Conservation (phyloP, 2,797 vertebrate genomes). For the Arnoldichthys spilopterus region DNA sequence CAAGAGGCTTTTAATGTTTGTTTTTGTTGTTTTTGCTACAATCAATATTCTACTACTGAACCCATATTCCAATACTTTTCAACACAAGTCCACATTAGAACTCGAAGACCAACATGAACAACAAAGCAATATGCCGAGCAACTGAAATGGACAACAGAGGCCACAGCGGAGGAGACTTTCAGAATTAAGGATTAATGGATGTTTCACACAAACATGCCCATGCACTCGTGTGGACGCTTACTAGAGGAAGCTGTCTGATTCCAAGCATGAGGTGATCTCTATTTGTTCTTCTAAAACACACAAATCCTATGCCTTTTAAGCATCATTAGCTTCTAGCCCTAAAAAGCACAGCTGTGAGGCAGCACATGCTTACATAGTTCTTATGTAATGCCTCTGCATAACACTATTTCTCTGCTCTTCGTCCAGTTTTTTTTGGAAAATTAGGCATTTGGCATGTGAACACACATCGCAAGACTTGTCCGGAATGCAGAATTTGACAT, state of each 20-base stretch:
- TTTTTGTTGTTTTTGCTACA: conserved; percentile 1
- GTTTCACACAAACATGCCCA: background rate
- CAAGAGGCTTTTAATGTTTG: conserved; percentile 12
- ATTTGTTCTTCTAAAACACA: conserved; percentile 44
- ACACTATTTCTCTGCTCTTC: conserved; percentile 10
- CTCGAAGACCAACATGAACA: background rate
- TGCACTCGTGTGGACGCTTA: background rate
- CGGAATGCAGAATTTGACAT: background rate
- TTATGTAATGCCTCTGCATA: background rate
- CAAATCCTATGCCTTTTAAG: conserved; percentile 54
- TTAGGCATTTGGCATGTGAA: background rate
- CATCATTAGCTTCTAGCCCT: conserved; percentile 89
- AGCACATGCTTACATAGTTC: conserved; percentile 14
- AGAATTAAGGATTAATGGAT: conserved; percentile 14
- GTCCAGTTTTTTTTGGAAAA: conserved; percentile 16
- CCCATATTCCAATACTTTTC: too few relatives aligned
- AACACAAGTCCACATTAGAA: background rate
- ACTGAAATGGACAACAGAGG: conserved; percentile 5
- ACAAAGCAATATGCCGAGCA: conserved; percentile 7
- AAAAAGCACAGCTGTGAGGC: conserved; percentile 86
- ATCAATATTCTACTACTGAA: background rate
- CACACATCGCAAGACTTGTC: background rate
- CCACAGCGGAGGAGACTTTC: background rate
- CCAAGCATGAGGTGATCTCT: background rate
- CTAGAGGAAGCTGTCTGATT: conserved; percentile 21